Conservation (phyloP, 1,140 invertebrate species). For the Hestina assimilis region DNA sequence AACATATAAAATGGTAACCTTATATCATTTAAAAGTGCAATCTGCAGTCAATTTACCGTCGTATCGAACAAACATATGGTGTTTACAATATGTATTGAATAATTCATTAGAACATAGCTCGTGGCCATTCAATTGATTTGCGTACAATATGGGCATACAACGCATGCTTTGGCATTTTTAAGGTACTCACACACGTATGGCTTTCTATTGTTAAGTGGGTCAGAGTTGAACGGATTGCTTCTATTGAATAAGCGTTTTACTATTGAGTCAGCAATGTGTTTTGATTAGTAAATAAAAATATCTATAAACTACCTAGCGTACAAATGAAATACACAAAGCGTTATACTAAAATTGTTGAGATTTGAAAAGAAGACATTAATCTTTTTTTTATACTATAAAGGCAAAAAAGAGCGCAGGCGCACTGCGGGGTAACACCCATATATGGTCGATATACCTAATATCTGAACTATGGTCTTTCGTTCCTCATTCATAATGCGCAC, state of each 20-base stretch:
- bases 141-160: constrained; percentile 44
- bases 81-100: constrained; percentile 34
- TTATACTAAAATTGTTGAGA: too few species aligned
- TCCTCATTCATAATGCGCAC: too few species aligned
- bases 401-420: too few species aligned
- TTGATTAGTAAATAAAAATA: not conserved
- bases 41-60: constrained; percentile 35
- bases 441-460: too few species aligned
- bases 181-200: constrained; percentile 8
- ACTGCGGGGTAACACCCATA: too few species aligned
- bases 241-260: constrained; percentile 13
- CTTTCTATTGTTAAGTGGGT: constrained; percentile 19
- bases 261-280: not conserved
- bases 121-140: constrained; percentile 45
- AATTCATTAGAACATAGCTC: constrained; percentile 37
- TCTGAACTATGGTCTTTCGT: too few species aligned
- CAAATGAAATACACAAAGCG: too few species aligned
- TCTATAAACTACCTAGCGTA: too few species aligned
- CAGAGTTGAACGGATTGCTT: constrained; percentile 30
- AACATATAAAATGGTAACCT: constrained; percentile 26
- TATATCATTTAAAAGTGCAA: constrained; percentile 36
- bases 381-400: too few species aligned
- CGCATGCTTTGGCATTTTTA: constrained; percentile 7
- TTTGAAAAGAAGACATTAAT: too few species aligned
- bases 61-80: constrained; percentile 25